phyloP scores from a whole-genome alignment of 2,797 vertebrate genomes.

The Streptopelia turtur region DNA sequence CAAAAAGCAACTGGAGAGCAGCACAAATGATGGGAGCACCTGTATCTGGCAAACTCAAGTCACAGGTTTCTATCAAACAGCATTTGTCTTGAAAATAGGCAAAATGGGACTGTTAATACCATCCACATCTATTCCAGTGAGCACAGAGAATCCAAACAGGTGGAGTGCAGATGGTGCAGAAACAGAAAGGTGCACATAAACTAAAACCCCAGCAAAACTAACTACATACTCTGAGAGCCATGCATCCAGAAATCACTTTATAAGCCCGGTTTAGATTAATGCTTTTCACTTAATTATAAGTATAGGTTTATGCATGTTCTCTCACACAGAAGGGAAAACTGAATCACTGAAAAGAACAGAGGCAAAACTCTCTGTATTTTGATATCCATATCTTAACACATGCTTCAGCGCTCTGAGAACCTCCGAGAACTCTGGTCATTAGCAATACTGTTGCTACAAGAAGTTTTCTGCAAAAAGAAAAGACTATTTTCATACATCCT shows the following conservation, averaged over 20 bases:
- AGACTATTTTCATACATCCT: slow-evolving; percentile 24
- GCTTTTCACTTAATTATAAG: background rate
- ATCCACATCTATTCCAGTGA: background rate
- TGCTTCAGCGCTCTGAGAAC: background rate
- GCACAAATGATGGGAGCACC: background rate
- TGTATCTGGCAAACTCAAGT: background rate
- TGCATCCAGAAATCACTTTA: background rate
- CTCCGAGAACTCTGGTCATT: background rate
- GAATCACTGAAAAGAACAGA: background rate
- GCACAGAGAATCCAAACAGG: background rate
- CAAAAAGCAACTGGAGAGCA: background rate
- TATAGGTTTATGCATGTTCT: background rate
- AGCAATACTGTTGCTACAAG: background rate
- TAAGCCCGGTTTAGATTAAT: background rate
- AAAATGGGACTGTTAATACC: background rate
- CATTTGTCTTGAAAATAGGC: background rate
- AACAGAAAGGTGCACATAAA: background rate
- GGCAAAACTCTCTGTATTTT: background rate
- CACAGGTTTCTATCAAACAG: background rate
- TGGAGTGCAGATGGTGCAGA: background rate
- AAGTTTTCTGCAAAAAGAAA: background rate
- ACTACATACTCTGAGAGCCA: background rate
- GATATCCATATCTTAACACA: background rate
- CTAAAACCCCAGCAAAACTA: background rate
- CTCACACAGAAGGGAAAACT: background rate